Evolutionary conservation across 2,113 vertebrate genomes (phyloP).

Genomic region (Fulmarus glacialis): DNA sequence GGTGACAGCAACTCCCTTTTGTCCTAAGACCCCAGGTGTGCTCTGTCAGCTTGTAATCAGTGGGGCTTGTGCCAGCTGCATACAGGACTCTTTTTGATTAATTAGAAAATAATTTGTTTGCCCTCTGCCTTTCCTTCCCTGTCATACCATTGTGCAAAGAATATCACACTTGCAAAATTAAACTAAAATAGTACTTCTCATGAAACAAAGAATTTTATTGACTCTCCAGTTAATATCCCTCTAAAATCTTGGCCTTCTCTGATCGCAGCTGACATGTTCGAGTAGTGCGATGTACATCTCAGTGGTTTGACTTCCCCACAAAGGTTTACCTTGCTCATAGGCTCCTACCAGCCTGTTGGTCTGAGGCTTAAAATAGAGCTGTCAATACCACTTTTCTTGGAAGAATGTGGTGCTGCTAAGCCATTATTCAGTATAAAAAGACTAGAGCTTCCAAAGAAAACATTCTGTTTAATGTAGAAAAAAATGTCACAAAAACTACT

Average conservation of each 20-base stretch:
- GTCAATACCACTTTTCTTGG: conserved; percentile 40
- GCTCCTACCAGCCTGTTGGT: neutral
- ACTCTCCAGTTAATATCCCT: neutral
- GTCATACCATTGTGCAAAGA: neutral
- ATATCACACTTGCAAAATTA: neutral
- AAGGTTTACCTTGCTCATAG: conserved; percentile 1
- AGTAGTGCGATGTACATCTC: neutral
- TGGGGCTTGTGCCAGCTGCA: neutral
- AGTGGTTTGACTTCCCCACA: neutral
- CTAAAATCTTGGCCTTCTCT: neutral
- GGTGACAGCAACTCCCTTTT: neutral
- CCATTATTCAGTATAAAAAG: conserved; percentile 30
- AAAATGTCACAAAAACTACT: neutral
- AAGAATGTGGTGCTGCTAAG: conserved; percentile 14
- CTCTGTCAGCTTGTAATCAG: neutral
- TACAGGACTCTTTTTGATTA: neutral
- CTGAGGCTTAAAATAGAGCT: conserved; percentile 59
- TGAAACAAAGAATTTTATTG: neutral
- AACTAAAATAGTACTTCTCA: neutral
- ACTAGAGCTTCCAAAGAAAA: neutral
- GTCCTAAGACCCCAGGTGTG: neutral
- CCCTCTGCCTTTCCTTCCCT: neutral
- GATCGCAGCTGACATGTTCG: neutral
- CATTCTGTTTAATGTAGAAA: neutral
- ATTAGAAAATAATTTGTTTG: neutral